Base-by-base conservation (phyloP, 2,888 invertebrate genomes). In the Aelia acuminata region DNA sequence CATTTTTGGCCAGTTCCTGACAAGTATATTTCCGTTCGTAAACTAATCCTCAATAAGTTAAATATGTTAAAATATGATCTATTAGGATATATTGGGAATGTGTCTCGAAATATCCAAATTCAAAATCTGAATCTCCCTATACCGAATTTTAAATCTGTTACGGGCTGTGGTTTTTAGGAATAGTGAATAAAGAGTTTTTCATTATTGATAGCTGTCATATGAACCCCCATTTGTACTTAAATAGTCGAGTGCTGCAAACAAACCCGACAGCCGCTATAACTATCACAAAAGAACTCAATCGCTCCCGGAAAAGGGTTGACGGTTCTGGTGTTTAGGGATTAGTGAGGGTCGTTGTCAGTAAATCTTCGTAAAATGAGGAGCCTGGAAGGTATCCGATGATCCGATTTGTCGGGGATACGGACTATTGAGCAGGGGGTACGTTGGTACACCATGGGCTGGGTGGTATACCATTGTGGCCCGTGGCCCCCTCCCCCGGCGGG, bases 351-450 rank as follows among this genome's bases (percentile, higher is more conserved):
- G n/a, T 80, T 80, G 80, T 47, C 80, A 22, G 80, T 43, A 80
- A 43, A 80, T 80, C 80, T 39, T 39, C 11, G 43, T 39, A 80
- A 80, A 80, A 80, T 80, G 80, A 47, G 22, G 80, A 13, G 31
- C 43, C n/a, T 80, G 1, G 39, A 35, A 80, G 80, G 80, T 70
- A 70, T 35, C 31, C 31, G 63, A 80, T 80, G 80, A 80, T 80
- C 80, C 11, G 80, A 80, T 80, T 80, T 80, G 80, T 80, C 22
- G 80, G 80, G 43, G 80, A 80, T n/a, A 80, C 80, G 80, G 80
- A n/a, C 80, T 43, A 47, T 80, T 47, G 80, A 80, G 43, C 13
- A 22, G 80, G n/a, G 80, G n/a, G 80, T 13, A 43, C 43, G 80
- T 80, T 80, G 80, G 43, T 13, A 15, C 15, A n/a, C n/a, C 31